Base-by-base conservation (phyloP, 1,140 invertebrate genomes). In the Lordiphosa mommai region DNA sequence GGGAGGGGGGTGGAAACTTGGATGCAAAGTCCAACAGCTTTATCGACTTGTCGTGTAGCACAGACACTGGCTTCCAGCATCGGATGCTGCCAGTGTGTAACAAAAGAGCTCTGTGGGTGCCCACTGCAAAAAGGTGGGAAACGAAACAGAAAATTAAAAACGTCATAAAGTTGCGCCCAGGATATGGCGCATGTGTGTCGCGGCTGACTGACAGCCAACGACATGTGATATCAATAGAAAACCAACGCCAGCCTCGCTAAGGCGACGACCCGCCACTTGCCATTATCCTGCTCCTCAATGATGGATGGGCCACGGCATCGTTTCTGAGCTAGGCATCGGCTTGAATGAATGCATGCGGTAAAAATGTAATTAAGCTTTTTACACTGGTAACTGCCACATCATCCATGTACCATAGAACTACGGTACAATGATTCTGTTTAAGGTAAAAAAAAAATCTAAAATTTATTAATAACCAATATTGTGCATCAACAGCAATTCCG, bases 311-410 rank as follows among this genome's bases (percentile, higher is more conserved):
- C 46, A 36, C 10, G 23, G 41, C 41, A 44, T 8, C 10, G n/a
- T 41, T 23, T 43, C 10, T 7, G 23, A 27, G 23, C 23, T 1
- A 27, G 23, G 9, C 69, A 70, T 60, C 60, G 70, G 60, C 51
- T 61, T 17, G 32, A 46, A 43, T 43, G 49, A 3, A 33, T 70
- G 60, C 71, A 72, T 76, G 72, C 49, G 58, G 13, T 52, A 72
- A 61, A 84, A 84, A 82, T 84, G 76, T 84, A 84, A 82, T 82
- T 82, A 82, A 77, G 77, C 77, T n/a, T n/a, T n/a, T n/a, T n/a
- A n/a, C n/a, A 61, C 48, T 29, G 38, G 46, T 34, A 29, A 34
- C 27, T 17, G 36, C 9, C 49, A 43, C 60, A 36, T n/a, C n/a
- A n/a, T n/a, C n/a, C n/a, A n/a, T n/a, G n/a, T n/a, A n/a, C n/a